Evolutionary conservation across 2,113 vertebrate genomes (phyloP), one percentile per base, ranked within the genome.

Genomic region (Turnix velox): DNA sequence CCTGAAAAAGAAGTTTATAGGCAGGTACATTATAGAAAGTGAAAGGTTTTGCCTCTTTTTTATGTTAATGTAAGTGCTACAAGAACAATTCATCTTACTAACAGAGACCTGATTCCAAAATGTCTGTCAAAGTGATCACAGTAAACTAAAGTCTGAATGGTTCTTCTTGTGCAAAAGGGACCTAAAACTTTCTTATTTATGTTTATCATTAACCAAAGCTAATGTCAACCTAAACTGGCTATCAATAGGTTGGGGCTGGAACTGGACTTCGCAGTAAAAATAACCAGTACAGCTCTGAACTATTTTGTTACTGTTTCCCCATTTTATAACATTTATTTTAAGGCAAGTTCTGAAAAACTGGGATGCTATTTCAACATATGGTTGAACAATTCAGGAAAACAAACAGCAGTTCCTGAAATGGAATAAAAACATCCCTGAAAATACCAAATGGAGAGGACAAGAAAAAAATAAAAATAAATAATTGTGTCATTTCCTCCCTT

Each of bases 201-300:
- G 81, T 91, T 92, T 82, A 93, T 91, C 39, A 95, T 95, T 96
- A 95, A 94, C 92, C 52, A 78, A 75, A 87, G 48, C 16, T 52
- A 35, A 16, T 10, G 14, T 51, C 11, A 3, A 67, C 48, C 59
- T 88, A 2, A 31, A 42, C 25, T 49, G 61, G 55, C 57, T 71
- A 84, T 78, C 88, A 84, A 62, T 18, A 18, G 5, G 1, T 0
- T 24, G 37, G 46, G 40, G 18, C 0, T 84, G 73, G 40, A 84
- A 78, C 10, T 30, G 55, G 39, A 78, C 73, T 89, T 9, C 89
- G 82, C 39, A 82, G 81, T 59, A 27, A 49, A 75, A 35, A 59
- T 58, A 62, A 93, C 18, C 55, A 49, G 13, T 8, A 42, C 42
- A 81, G n/a, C n/a, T 63, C 30, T 24, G 23, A 87, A 67, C 27